Conservation (phyloP, 2,113 vertebrate genomes). For the Clupea harengus region DNA sequence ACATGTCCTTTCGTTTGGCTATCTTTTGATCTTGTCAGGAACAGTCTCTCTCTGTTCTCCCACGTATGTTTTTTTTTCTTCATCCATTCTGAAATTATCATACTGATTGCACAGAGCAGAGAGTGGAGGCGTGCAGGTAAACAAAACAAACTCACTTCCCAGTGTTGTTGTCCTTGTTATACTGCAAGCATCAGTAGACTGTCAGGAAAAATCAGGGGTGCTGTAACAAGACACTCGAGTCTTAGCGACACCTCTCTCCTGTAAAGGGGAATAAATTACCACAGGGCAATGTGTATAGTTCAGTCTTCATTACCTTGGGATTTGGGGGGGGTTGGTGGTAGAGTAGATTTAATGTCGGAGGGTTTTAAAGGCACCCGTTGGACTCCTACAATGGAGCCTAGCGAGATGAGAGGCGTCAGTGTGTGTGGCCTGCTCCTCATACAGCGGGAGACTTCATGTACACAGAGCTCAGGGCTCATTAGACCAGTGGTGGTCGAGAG, state of each 20-base stretch:
- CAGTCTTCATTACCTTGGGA: background rate
- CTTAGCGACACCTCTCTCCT: background rate
- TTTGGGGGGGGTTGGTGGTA: background rate
- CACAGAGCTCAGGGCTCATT: constrained; percentile 59
- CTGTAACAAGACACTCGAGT: background rate
- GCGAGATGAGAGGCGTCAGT: constrained; percentile 29
- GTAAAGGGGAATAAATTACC: constrained; percentile 1
- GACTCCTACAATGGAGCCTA: constrained; percentile 51
- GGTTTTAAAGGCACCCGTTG: constrained; percentile 44
- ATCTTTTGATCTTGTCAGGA: constrained; percentile 25
- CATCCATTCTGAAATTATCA: constrained; percentile 36
- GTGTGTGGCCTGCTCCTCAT: constrained; percentile 52
- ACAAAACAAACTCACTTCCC: constrained; percentile 24
- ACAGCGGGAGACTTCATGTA: constrained; percentile 54
- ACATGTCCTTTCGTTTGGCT: background rate
- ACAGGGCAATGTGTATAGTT: background rate
- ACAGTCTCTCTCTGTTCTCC: constrained; percentile 8
- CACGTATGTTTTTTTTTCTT: constrained; percentile 34
- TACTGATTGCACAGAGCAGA: constrained; percentile 39
- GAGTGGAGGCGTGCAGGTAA: constrained; percentile 35
- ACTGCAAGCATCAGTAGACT: background rate
- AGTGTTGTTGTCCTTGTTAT: constrained; percentile 19
- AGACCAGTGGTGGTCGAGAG: constrained; percentile 33
- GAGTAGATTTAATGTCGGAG: constrained; percentile 30
- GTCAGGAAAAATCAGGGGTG: background rate